These are phyloP conservation scores for Acrobasis suavella DNA, from an alignment of 2,888 invertebrate species.

Conservation along the genomic window DNA sequence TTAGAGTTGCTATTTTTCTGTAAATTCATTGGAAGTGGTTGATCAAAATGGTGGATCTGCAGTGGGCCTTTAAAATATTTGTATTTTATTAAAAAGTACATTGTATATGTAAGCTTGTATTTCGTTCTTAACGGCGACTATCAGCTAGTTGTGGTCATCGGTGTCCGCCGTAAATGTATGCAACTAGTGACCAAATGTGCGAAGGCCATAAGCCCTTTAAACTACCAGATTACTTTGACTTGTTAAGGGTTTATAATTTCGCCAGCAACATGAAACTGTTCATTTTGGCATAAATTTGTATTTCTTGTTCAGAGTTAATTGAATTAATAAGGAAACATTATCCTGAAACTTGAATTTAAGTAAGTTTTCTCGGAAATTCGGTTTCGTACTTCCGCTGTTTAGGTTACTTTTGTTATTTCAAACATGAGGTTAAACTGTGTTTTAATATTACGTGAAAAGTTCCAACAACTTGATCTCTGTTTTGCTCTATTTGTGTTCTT, in stretches of 20 bases:
- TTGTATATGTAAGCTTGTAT: too few species aligned
- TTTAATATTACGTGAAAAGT: not conserved
- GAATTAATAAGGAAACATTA: constrained; percentile 16
- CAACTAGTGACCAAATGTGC: too few species aligned
- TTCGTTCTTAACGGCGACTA: too few species aligned
- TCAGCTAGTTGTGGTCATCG: too few species aligned
- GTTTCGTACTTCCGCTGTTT: constrained; percentile 6
- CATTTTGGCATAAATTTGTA: constrained; percentile 7
- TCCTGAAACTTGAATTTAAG: constrained; percentile 8
- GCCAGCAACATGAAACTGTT: constrained; percentile 16
- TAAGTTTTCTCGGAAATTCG: constrained; percentile 5
- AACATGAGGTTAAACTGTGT: constrained; percentile 3
- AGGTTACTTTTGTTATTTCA: constrained; percentile 19
- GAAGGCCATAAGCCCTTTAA: constrained; percentile 20
- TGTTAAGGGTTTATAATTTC: constrained; percentile 14
- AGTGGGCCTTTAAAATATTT: too few species aligned
- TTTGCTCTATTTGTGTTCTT: not conserved
- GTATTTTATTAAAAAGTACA: too few species aligned
- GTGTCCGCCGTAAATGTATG: too few species aligned
- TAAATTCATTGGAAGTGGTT: too few species aligned
- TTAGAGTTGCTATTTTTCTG: too few species aligned
- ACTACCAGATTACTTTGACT: constrained; percentile 15
- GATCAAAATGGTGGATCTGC: too few species aligned
- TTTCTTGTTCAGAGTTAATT: constrained; percentile 11
- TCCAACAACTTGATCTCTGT: not conserved